Evolutionary conservation across 2,888 invertebrate species (phyloP).

Genomic region (Parelbella ahira): DNA sequence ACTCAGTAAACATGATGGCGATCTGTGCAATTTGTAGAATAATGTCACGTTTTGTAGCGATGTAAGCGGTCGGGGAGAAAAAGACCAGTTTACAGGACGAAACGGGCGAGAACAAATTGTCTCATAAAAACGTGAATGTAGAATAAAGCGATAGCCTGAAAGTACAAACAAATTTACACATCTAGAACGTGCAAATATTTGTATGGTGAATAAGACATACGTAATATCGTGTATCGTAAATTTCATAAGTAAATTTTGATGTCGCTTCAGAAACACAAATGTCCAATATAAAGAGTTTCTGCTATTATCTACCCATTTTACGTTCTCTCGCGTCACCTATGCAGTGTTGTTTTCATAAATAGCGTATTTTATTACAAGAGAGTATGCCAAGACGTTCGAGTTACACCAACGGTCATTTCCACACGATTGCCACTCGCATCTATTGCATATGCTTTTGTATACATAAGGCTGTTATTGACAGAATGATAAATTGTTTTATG

Average conservation of each 20-base stretch:
- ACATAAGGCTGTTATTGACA: too few species aligned
- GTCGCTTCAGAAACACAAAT: constrained; percentile 23
- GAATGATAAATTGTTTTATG: too few species aligned
- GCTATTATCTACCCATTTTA: constrained; percentile 26
- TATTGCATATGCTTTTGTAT: not conserved
- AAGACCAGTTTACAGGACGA: constrained; percentile 10
- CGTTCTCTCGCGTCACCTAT: constrained; percentile 20
- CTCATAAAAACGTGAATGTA: constrained; percentile 7
- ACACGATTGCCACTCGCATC: constrained; percentile 7
- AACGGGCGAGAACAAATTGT: constrained; percentile 5
- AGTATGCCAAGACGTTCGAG: constrained; percentile 18
- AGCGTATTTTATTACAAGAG: constrained; percentile 18
- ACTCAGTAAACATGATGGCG: constrained; percentile 20
- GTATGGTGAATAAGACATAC: constrained; percentile 12
- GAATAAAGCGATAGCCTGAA: not conserved
- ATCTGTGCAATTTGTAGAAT: constrained; percentile 16
- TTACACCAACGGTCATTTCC: constrained; percentile 13
- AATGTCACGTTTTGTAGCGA: constrained; percentile 16
- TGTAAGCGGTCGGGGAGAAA: constrained; percentile 1
- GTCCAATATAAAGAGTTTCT: constrained; percentile 24
- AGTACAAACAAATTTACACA: constrained; percentile 1
- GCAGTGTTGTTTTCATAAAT: constrained; percentile 22
- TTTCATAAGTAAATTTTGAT: constrained; percentile 21
- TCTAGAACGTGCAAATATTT: constrained; percentile 9
- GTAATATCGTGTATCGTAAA: constrained; percentile 20